phyloP scores from a whole-genome alignment of 2,113 vertebrate genomes.

The Alethe diademata region DNA sequence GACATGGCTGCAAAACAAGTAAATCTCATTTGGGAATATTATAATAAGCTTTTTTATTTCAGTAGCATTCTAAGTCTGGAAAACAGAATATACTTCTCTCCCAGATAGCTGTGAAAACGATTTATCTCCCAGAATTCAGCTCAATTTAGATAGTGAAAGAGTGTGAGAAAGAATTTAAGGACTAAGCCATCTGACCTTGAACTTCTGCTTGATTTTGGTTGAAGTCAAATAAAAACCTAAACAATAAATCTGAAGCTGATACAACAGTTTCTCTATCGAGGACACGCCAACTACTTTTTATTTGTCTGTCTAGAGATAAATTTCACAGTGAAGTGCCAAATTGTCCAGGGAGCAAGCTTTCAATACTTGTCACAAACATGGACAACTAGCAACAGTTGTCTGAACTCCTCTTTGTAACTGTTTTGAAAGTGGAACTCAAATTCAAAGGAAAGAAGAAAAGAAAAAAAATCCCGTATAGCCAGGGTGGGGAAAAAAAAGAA shows the following conservation, averaged over 20 bases:
- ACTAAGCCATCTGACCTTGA: neutral
- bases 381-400: neutral
- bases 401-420: neutral
- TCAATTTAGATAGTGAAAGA: neutral
- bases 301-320: neutral
- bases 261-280: rapidly evolving
- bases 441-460: neutral
- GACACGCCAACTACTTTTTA: neutral
- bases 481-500: neutral
- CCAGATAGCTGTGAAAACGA: neutral
- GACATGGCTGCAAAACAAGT: neutral
- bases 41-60: neutral
- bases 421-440: neutral
- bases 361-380: neutral
- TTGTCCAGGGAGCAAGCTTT: neutral
- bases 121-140: neutral
- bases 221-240: neutral
- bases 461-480: neutral
- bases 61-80: neutral
- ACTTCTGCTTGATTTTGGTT: neutral
- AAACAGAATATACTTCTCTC: neutral
- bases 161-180: neutral
- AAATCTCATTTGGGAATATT: neutral
- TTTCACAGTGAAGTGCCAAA: neutral
- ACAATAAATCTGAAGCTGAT: neutral